These are phyloP conservation scores for Cynodonichthys magdalenae DNA, from an alignment of 2,797 vertebrate genomes.

Conservation along the genomic window DNA sequence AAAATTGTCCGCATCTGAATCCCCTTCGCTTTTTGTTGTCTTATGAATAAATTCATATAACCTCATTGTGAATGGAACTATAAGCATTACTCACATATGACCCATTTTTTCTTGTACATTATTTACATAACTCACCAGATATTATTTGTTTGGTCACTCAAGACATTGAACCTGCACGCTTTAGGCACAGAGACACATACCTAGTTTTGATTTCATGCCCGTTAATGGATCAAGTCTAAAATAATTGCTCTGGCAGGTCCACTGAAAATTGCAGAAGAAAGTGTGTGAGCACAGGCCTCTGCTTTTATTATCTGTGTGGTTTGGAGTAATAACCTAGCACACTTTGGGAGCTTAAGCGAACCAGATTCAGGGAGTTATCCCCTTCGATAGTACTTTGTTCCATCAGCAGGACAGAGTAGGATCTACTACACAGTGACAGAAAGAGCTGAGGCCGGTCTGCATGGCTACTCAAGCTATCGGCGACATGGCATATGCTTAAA, in stretches of 20 bases:
- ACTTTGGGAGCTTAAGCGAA: constrained; percentile 45
- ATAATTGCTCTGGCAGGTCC: constrained; percentile 65
- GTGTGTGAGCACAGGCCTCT: constrained; percentile 9
- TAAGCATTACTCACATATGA: constrained; percentile 38
- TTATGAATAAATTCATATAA: constrained; percentile 80
- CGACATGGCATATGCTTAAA: constrained; percentile 41
- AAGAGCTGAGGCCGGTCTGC: constrained; percentile 51
- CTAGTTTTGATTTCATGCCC: constrained; percentile 67
- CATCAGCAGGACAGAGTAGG: constrained; percentile 65
- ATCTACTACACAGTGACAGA: constrained; percentile 62
- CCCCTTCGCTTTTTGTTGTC: constrained; percentile 43
- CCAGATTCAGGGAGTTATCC: constrained; percentile 58
- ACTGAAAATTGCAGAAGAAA: constrained; percentile 29
- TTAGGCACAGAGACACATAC: constrained; percentile 62
- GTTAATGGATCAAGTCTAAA: constrained; percentile 65
- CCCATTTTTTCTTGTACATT: constrained; percentile 31
- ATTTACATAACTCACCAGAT: constrained; percentile 66
- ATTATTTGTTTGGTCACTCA: constrained; percentile 61
- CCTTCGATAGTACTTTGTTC: constrained; percentile 62
- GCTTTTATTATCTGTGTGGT: constrained; percentile 25
- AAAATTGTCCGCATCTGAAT: constrained; percentile 48
- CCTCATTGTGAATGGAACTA: constrained; percentile 54
- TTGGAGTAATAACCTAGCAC: constrained; percentile 37
- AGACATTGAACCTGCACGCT: constrained; percentile 29
- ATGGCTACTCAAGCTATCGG: constrained; percentile 53